These are phyloP conservation scores for Amphiprion ocellaris DNA, from an alignment of 2,113 vertebrate species.

Conservation along the genomic window DNA sequence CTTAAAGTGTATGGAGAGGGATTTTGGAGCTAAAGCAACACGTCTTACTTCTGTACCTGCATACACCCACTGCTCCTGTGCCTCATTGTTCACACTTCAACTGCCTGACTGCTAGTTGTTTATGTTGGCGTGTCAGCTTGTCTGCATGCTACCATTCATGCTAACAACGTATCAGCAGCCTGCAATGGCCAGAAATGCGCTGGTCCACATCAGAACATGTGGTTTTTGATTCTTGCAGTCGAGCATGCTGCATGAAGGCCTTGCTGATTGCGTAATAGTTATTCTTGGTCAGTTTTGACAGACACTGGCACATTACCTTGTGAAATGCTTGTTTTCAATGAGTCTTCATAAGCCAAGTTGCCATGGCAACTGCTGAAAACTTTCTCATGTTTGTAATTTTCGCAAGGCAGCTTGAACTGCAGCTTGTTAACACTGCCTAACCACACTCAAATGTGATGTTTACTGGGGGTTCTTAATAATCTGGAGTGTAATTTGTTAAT, in stretches of 20 bases:
- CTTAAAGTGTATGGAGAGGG: conserved; percentile 1
- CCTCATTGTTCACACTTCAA: background rate
- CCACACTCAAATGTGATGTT: conserved; percentile 35
- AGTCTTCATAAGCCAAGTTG: conserved; percentile 50
- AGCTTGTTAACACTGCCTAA: conserved; percentile 27
- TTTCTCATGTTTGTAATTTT: conserved; percentile 62
- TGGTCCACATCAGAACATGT: conserved; percentile 3
- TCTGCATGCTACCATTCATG: conserved; percentile 5
- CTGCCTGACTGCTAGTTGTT: conserved; percentile 14
- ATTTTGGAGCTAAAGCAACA: conserved; percentile 17
- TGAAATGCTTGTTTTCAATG: conserved; percentile 53
- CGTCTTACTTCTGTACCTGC: conserved; percentile 1
- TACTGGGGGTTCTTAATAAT: conserved; percentile 15
- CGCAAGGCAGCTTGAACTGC: conserved; percentile 20
- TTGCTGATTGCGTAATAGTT: conserved; percentile 57
- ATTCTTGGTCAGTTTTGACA: conserved; percentile 68
- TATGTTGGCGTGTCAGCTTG: conserved; percentile 20
- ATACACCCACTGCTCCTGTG: background rate
- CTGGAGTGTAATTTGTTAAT: conserved; percentile 29
- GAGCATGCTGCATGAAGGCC: conserved; percentile 16
- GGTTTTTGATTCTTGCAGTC: conserved; percentile 21
- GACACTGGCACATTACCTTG: conserved; percentile 42
- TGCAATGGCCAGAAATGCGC: background rate
- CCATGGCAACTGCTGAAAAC: conserved; percentile 77
- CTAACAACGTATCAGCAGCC: conserved; percentile 9